Evolutionary conservation across 2,888 invertebrate species (phyloP).

Genomic region (Julus scandinavius): DNA sequence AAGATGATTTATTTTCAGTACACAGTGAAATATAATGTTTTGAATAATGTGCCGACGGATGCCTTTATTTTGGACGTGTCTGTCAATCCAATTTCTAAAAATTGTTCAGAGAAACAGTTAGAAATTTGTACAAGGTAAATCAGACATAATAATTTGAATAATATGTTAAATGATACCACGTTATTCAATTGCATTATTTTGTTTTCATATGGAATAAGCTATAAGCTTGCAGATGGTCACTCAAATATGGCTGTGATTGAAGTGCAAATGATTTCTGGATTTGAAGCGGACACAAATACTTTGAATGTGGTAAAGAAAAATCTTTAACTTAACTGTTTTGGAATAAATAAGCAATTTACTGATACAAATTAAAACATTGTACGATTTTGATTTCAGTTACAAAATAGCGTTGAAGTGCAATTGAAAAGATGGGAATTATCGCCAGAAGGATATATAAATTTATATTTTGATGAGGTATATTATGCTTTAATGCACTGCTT

Average conservation of each 20-base stretch:
- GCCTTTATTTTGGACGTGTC: constrained; percentile 70
- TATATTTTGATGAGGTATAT: constrained; percentile 60
- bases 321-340: too few relatives aligned
- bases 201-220: background rate
- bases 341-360: background rate
- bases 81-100: constrained; percentile 64
- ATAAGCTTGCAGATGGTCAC: constrained; percentile 65
- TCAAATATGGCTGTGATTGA: constrained; percentile 71
- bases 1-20: constrained; percentile 64
- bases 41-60: constrained; percentile 67
- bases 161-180: background rate
- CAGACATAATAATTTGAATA: constrained; percentile 58
- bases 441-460: constrained; percentile 58
- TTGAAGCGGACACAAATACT: constrained; percentile 63
- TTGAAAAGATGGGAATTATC: constrained; percentile 59
- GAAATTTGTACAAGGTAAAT: constrained; percentile 63
- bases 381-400: constrained; percentile 47
- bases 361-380: background rate
- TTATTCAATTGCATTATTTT: constrained; percentile 52
- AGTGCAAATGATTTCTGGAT: constrained; percentile 65
- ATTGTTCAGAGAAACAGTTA: constrained; percentile 62
- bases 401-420: constrained; percentile 48
- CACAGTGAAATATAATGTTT: constrained; percentile 69
- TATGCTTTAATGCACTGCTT: background rate
- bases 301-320: constrained; percentile 58